Evolutionary conservation across 2,888 invertebrate genomes (phyloP), one percentile per base, ranked within the genome.

Genomic region (Troilus luridus): DNA sequence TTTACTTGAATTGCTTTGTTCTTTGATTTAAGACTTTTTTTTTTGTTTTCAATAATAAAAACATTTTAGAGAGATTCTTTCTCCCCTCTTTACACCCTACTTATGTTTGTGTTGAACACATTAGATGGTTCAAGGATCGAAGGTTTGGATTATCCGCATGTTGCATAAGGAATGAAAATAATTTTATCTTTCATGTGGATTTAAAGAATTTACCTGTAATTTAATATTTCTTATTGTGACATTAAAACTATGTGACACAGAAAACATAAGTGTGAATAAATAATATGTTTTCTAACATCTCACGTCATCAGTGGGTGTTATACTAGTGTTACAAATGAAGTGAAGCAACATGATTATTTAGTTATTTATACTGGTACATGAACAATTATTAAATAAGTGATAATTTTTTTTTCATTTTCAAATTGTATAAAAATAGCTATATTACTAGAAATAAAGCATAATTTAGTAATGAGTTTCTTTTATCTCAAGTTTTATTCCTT

Each of bases 401-500:
- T 9, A 0, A 7, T 19, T 54, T 81, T 81, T 81, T 41, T 81
- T 81, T 54, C 7, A 19, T 67, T 81, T 81, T 81, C 21, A 81
- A 81, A 54, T 54, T 54, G 19, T 19, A 21, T 11, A 64, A 62
- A 64, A 54, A 81, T 81, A 81, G 81, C 19, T 81, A 81, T 81
- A 81, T 81, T 54, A 81, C 11, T 81, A 81, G 81, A 54, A 81
- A 81, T 81, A 81, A 81, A 81, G 17, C 19, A 81, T 81, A 81
- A 81, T 81, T 81, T 81, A 81, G 81, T 81, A 81, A 81, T 81
- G 81, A 21, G 81, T 58, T 88, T 88, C 17, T 58, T 88, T 59
- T 24, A 21, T 88, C 17, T 24, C 58, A 19, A 62, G 54, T n/a
- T 58, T n/a, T n/a, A 6, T 41, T 59, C 88, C 58, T 88, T 56